These are phyloP conservation scores for Caenorhabditis sp. DNA, from an alignment of 2,888 invertebrate genomes.

Conservation along the genomic window DNA sequence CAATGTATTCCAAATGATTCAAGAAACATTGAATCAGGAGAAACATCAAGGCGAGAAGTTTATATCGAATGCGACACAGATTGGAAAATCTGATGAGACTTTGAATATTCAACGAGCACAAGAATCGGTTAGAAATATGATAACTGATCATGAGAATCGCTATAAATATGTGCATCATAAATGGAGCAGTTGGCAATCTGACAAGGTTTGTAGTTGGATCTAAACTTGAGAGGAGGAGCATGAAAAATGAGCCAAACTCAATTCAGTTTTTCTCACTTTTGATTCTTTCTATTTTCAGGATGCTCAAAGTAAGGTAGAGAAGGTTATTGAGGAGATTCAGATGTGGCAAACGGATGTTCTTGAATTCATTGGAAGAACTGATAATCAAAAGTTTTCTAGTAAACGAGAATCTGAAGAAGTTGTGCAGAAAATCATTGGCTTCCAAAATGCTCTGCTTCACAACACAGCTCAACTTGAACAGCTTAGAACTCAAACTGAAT, in stretches of 20 bases:
- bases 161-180: slow-evolving; percentile 58
- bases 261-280: background rate
- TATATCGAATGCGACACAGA: slow-evolving; percentile 49
- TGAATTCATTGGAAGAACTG: slow-evolving; percentile 37
- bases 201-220: slow-evolving; percentile 20
- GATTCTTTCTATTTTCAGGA: slow-evolving; percentile 8
- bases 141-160: slow-evolving; percentile 58
- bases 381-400: slow-evolving; percentile 19
- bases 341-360: slow-evolving; percentile 63
- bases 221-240: too few relatives aligned
- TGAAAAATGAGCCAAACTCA: background rate
- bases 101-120: slow-evolving; percentile 51
- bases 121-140: slow-evolving; percentile 53
- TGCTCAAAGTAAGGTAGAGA: slow-evolving; percentile 23
- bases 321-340: slow-evolving; percentile 58
- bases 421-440: slow-evolving; percentile 18
- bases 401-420: slow-evolving; percentile 27
- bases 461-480: slow-evolving; percentile 20
- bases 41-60: slow-evolving; percentile 67
- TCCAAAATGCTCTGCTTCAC: slow-evolving; percentile 22
- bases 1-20: slow-evolving; percentile 66
- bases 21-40: slow-evolving; percentile 64
- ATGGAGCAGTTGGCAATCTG: slow-evolving; percentile 61
- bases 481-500: slow-evolving; percentile 24
- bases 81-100: slow-evolving; percentile 42